phyloP scores from a whole-genome alignment of 2,113 vertebrate genomes.

The Desmodus rotundus region DNA sequence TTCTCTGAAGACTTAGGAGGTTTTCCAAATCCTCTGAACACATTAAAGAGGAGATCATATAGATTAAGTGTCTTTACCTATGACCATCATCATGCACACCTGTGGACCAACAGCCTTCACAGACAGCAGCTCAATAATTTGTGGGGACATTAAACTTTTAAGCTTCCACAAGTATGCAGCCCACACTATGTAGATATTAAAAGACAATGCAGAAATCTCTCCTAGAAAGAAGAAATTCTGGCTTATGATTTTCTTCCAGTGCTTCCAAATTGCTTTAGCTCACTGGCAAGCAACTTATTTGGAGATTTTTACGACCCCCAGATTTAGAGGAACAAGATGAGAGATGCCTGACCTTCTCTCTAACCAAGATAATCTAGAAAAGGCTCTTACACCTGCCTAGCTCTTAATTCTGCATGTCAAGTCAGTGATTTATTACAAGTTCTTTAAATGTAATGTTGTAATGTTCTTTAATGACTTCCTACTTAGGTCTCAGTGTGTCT shows the following conservation, averaged over 20 bases:
- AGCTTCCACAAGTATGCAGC: background rate
- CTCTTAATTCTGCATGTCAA: slow-evolving; percentile 42
- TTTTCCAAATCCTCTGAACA: background rate
- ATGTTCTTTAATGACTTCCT: background rate
- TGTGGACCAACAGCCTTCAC: background rate
- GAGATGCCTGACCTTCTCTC: slow-evolving; percentile 58
- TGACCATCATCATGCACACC: background rate
- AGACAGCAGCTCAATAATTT: background rate
- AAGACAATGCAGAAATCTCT: slow-evolving; percentile 38
- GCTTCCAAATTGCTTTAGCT: slow-evolving; percentile 64
- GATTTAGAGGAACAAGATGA: slow-evolving; percentile 57
- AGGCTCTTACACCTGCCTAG: background rate
- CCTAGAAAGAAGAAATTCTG: slow-evolving; percentile 59
- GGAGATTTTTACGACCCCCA: slow-evolving; percentile 43
- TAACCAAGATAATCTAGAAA: slow-evolving; percentile 54
- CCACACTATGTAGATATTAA: slow-evolving; percentile 42
- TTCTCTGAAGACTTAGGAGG: background rate
- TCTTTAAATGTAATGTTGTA: background rate
- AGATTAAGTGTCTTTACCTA: background rate
- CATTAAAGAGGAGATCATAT: background rate
- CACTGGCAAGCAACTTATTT: slow-evolving; percentile 42
- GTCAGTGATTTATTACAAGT: background rate
- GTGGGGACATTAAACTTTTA: slow-evolving; percentile 45
- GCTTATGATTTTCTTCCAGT: slow-evolving; percentile 66
- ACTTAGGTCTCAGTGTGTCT: background rate